Conservation (phyloP, 2,888 invertebrate species). For the Calameuta pallipes region DNA sequence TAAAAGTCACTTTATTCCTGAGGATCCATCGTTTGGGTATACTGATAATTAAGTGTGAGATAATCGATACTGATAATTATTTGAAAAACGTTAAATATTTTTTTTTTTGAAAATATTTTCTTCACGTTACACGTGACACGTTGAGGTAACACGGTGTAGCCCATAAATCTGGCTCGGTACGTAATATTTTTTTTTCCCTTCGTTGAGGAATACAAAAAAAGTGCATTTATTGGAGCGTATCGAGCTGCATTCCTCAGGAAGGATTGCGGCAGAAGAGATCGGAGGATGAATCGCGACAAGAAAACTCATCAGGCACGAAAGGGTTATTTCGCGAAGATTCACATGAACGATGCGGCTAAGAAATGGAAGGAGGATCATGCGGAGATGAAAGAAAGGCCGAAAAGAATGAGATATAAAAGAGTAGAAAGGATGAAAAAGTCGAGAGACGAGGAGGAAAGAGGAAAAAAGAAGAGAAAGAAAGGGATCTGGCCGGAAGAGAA, state of each 20-base stretch:
- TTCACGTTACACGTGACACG: neutral
- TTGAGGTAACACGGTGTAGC: neutral
- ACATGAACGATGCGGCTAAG: neutral
- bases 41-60: neutral
- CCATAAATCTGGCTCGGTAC: neutral
- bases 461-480: neutral
- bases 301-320: neutral
- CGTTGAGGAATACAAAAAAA: neutral
- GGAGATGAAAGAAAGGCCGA: slow-evolving; percentile 8
- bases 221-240: neutral
- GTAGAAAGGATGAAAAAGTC: neutral
- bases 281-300: neutral
- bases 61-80: neutral
- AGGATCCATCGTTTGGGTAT: neutral
- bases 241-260: neutral
- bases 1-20: neutral
- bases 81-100: neutral
- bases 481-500: neutral
- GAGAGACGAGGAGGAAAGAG: no score
- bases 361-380: neutral
- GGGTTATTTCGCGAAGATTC: neutral
- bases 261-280: neutral
- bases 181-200: neutral
- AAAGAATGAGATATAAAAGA: neutral
- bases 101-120: neutral